Evolutionary conservation across 2,888 invertebrate species (phyloP), one percentile per base, ranked within the genome.

Genomic region (Criorhina ranunculi): DNA sequence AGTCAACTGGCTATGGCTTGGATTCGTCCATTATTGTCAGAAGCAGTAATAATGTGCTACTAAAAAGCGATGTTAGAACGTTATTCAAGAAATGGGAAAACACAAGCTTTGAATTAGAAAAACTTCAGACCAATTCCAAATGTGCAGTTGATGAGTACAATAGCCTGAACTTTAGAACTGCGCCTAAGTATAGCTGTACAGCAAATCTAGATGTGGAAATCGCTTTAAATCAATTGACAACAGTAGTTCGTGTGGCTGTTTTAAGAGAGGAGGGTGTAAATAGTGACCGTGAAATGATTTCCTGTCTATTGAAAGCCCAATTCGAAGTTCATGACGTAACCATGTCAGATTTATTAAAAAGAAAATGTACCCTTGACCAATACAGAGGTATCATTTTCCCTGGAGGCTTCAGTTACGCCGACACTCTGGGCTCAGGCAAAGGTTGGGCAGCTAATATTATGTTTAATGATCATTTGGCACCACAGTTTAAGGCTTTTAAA

Each of bases 271-370:
- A 99, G 94, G 99, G 94, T 91, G 91, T 91, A 31, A 99, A 99
- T 89, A 98, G 99, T 19, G 99, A 99, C 89, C 94, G 99, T 42
- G 99, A 99, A 93, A 99, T 99, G 99, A 97, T 98, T 15, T 97
- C 98, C 0, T 94, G 96, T 0, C 93, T 99, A 57, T 93, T 95
- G 88, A 95, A 96, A 93, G 98, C 96, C 5, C 97, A 98, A 87
- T 97, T 97, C 88, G 96, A 97, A 88, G 98, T 98, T 7, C 98
- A 96, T 93, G 99, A 99, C 91, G 95, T 99, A 0, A 97, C 98
- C 0, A 98, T 98, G 97, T 96, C 97, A 88, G 98, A 98, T 93
- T 93, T 98, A 75, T 93, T 97, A 49, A 93, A 93, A 81, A 94
- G 94, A 37, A 93, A 93, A 88, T 93, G 96, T 1, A 95, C 94